Evolutionary conservation across 23 tunicate genomes (phyloP).

Genomic region (Ascidia mentula): DNA sequence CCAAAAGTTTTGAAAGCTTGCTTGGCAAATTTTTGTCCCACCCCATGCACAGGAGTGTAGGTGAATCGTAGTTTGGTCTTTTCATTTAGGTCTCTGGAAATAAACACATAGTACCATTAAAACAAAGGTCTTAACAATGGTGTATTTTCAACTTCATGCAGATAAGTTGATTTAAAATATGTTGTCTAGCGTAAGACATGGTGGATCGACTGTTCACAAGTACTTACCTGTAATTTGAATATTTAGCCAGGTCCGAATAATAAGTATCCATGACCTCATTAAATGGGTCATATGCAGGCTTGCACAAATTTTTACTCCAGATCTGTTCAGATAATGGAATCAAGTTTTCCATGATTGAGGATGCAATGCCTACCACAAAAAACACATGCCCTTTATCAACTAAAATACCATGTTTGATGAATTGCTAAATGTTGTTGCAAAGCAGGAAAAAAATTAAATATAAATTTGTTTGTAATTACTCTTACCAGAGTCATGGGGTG

Average conservation of each 20-base stretch:
- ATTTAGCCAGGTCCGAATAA: slow-evolving; percentile 41
- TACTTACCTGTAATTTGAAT: slow-evolving; percentile 26
- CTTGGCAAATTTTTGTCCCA: slow-evolving; percentile 74
- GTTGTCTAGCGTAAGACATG: not conserved
- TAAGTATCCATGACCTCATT: slow-evolving; percentile 73
- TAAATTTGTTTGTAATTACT: not conserved
- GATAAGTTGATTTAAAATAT: not conserved
- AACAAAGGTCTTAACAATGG: not conserved
- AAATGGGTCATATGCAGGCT: slow-evolving; percentile 43
- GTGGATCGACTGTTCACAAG: not conserved
- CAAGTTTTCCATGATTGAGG: slow-evolving; percentile 30
- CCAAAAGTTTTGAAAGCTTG: slow-evolving; percentile 56
- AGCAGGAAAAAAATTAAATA: too few relatives aligned
- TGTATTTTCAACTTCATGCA: not conserved
- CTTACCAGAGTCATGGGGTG: slow-evolving; percentile 90
- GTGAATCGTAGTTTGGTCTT: slow-evolving; percentile 54
- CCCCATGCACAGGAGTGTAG: slow-evolving; percentile 99
- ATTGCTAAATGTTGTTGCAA: too few relatives aligned
- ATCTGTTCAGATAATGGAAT: slow-evolving; percentile 57
- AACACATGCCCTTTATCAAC: not conserved
- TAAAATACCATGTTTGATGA: not conserved
- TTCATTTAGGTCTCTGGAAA: slow-evolving; percentile 42
- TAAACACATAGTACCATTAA: not conserved
- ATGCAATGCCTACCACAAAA: slow-evolving; percentile 61
- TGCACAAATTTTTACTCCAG: slow-evolving; percentile 39